phyloP scores from a whole-genome alignment of 2,888 invertebrate species.

The Sipha maydis region DNA sequence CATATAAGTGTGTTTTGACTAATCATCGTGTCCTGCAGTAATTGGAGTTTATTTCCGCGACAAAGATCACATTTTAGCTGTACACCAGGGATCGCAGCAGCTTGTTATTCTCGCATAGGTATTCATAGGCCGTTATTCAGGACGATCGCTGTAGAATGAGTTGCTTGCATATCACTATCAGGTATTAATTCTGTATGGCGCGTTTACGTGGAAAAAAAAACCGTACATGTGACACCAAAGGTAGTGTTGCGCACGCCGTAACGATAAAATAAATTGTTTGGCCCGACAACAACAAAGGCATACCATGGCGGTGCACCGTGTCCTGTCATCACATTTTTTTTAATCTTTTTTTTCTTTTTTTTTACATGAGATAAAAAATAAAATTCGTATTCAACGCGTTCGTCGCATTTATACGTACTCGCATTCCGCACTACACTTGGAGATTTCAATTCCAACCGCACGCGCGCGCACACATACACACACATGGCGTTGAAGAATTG shows the following conservation, averaged over 20 bases:
- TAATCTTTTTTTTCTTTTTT: neutral
- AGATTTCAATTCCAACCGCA: constrained; percentile 16
- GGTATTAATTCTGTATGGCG: neutral
- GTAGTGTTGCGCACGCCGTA: neutral
- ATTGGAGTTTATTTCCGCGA: too few relatives aligned
- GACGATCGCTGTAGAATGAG: too few relatives aligned
- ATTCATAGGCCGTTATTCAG: too few relatives aligned
- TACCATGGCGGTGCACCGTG: constrained; percentile 20
- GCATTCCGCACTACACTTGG: constrained; percentile 30
- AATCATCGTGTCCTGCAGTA: too few relatives aligned
- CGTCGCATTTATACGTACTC: neutral
- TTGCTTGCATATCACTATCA: too few relatives aligned
- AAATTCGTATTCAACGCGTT: constrained; percentile 8
- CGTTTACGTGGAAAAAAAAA: neutral
- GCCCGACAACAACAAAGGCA: constrained; percentile 44
- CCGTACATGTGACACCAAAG: neutral
- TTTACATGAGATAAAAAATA: neutral
- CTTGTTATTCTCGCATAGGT: too few relatives aligned
- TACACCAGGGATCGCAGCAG: too few relatives aligned
- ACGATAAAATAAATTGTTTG: constrained; percentile 38
- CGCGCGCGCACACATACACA: neutral
- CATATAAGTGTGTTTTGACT: too few relatives aligned
- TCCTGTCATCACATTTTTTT: constrained; percentile 33
- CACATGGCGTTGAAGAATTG: too few relatives aligned
- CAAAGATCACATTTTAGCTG: too few relatives aligned